phyloP scores from a whole-genome alignment of 1,140 invertebrate species.

The Asobara japonica region DNA sequence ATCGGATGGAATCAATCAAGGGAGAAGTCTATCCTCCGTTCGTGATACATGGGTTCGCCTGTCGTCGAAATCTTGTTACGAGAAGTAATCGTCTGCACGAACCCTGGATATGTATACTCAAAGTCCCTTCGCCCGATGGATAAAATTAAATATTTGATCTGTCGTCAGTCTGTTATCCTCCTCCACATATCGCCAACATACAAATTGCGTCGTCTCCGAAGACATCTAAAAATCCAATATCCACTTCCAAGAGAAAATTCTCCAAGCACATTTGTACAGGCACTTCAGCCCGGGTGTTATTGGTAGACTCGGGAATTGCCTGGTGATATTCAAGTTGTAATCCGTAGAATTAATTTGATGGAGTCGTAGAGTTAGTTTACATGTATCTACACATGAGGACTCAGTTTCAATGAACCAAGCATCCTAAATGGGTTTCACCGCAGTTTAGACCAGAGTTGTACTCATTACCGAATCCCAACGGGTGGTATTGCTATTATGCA shows the following conservation, averaged over 20 bases:
- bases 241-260: neutral
- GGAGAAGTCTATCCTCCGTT: no score
- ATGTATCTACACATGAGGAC: neutral
- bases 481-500: neutral
- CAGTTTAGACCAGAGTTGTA: neutral
- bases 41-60: no score
- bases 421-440: neutral
- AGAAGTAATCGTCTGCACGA: neutral
- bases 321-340: neutral
- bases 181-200: neutral
- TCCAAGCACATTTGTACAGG: neutral
- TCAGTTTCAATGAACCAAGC: neutral
- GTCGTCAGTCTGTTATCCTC: slow-evolving; percentile 12
- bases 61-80: slow-evolving; percentile 32
- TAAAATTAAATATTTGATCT: slow-evolving; percentile 41
- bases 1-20: no score
- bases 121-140: slow-evolving; percentile 2
- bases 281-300: neutral
- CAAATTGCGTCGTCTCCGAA: slow-evolving; percentile 1
- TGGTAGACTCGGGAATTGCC: neutral
- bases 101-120: neutral
- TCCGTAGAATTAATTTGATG: slow-evolving; percentile 1
- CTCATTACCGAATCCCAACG: neutral
- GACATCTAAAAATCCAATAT: slow-evolving; percentile 1
- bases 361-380: neutral